phyloP scores from a whole-genome alignment of 2,113 vertebrate species.

The Kryptolebias marmoratus region DNA sequence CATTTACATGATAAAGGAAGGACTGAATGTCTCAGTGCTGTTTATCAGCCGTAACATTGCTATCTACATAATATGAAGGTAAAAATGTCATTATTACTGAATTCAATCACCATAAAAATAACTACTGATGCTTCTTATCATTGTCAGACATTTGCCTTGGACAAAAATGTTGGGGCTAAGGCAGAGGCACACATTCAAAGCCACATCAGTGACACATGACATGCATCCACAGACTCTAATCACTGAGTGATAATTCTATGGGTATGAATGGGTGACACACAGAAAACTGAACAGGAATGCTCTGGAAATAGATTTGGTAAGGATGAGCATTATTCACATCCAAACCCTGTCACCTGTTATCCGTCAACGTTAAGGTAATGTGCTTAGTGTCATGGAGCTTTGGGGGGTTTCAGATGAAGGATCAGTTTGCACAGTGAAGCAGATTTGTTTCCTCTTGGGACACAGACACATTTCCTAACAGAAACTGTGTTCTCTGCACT shows the following conservation, averaged over 20 bases:
- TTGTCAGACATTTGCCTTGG: neutral
- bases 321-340: conserved; percentile 22
- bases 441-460: conserved; percentile 25
- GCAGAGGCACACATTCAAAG: neutral
- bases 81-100: no score
- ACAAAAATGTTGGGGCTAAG: neutral
- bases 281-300: neutral
- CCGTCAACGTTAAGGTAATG: conserved; percentile 34
- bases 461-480: conserved; percentile 14
- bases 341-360: conserved; percentile 32
- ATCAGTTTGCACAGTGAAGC: conserved; percentile 27
- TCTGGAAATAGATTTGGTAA: neutral
- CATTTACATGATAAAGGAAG: conserved; percentile 6
- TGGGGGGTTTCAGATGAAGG: conserved; percentile 46
- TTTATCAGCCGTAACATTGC: neutral
- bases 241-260: neutral
- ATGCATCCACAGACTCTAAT: neutral
- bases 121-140: neutral
- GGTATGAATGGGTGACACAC: neutral
- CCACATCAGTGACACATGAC: neutral
- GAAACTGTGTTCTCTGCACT: conserved; percentile 1
- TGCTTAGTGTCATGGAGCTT: conserved; percentile 28
- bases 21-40: neutral
- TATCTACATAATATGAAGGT: neutral
- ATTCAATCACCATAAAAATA: neutral